A percentile compares a stretch with the other conserved stretches of the same genome.
phyloP scores from a whole-genome alignment of 2,888 invertebrate species.

The Cynaeus angustus region DNA sequence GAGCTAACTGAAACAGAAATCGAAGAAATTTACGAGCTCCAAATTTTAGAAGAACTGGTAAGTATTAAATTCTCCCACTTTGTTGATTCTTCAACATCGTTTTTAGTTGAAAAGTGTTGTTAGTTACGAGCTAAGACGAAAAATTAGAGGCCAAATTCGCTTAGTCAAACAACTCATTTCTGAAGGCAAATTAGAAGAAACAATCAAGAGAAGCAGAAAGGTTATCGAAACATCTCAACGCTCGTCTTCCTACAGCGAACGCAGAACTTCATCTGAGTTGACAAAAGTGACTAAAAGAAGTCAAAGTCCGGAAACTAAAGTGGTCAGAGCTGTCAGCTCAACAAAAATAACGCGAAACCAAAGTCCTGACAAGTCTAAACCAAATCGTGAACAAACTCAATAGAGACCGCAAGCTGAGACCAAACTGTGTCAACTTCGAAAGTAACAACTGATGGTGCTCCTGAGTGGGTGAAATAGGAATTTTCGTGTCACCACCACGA shows the following conservation, averaged over 20 bases:
- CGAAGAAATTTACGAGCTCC: conserved; percentile 83
- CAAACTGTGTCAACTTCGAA: conserved; percentile 64
- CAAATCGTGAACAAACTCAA: not conserved
- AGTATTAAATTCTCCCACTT: conserved; percentile 66
- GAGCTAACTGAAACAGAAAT: conserved; percentile 73
- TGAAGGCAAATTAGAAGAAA: conserved; percentile 64
- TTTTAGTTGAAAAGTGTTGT: conserved; percentile 82
- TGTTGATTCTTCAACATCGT: conserved; percentile 22
- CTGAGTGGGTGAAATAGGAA: conserved; percentile 79
- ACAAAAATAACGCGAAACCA: conserved; percentile 11
- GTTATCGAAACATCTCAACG: too few relatives aligned
- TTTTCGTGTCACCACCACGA: conserved; percentile 68
- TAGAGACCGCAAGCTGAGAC: not conserved
- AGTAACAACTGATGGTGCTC: conserved; percentile 72
- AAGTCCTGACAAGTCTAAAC: conserved; percentile 53
- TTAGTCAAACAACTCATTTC: conserved; percentile 78
- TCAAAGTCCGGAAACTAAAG: conserved; percentile 56
- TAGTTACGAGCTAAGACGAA: conserved; percentile 84
- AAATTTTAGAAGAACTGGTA: conserved; percentile 82
- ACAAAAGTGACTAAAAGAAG: conserved; percentile 44
- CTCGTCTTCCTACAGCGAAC: conserved; percentile 57
- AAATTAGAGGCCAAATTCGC: conserved; percentile 85
- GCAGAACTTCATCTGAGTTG: conserved; percentile 57
- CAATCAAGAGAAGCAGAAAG: conserved; percentile 42
- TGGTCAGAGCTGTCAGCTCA: conserved; percentile 51